Evolutionary conservation across 2,113 vertebrate species (phyloP).

Genomic region (Stegostoma tigrinum): DNA sequence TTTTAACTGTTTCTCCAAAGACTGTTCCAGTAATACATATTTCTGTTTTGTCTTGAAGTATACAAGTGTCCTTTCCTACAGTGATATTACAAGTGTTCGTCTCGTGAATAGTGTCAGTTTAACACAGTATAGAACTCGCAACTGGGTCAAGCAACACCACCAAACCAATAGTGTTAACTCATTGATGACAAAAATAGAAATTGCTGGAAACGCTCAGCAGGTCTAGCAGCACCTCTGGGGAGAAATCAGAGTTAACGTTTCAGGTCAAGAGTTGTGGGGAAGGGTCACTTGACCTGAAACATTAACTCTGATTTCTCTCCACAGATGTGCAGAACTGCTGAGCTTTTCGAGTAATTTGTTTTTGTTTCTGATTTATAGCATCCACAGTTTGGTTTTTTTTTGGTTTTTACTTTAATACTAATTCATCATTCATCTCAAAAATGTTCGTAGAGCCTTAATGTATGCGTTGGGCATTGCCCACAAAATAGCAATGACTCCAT

Average conservation of each 20-base stretch:
- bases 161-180: not conserved
- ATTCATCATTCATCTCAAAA: not conserved
- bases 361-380: too few relatives aligned
- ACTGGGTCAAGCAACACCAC: not conserved
- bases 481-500: not conserved
- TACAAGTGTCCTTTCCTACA: not conserved
- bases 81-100: not conserved
- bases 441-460: not conserved
- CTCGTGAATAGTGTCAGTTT: not conserved
- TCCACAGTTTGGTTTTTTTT: too few relatives aligned
- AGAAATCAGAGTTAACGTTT: too few relatives aligned
- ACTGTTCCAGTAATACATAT: not conserved
- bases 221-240: too few relatives aligned
- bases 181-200: too few relatives aligned
- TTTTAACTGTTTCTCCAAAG: not conserved
- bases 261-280: too few relatives aligned
- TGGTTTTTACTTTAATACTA: not conserved
- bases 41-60: not conserved
- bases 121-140: not conserved
- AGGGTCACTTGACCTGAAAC: too few relatives aligned
- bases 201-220: too few relatives aligned
- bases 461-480: not conserved
- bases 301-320: too few relatives aligned
- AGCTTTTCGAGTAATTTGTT: too few relatives aligned
- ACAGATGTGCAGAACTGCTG: too few relatives aligned